Evolutionary conservation across 2,797 vertebrate species (phyloP).

Genomic region (Diceros bicornis): DNA sequence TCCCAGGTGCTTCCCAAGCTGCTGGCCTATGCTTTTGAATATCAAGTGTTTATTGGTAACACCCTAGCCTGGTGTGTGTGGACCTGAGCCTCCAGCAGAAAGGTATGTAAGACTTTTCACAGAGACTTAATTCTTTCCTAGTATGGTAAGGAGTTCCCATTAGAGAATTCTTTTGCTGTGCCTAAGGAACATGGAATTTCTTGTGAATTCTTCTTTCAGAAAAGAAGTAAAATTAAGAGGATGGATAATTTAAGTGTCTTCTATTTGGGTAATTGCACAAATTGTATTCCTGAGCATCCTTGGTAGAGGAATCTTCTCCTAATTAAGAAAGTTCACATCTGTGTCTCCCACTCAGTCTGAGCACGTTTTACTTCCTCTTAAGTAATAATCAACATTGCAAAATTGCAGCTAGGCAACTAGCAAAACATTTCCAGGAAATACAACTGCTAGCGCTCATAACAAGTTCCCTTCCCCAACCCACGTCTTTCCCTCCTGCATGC

Average conservation of each 20-base stretch:
- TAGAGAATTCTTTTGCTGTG: conserved; percentile 33
- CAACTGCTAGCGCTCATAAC: not conserved
- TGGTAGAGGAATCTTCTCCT: conserved; percentile 9
- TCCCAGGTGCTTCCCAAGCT: not conserved
- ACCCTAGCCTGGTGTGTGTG: not conserved
- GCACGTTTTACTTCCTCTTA: conserved; percentile 68
- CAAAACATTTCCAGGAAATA: conserved; percentile 48
- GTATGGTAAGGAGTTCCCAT: not conserved
- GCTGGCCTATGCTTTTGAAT: not conserved
- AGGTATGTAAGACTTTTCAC: not conserved
- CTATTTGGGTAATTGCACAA: conserved; percentile 5
- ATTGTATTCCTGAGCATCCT: not conserved
- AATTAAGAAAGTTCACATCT: conserved; percentile 49
- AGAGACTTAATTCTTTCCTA: not conserved
- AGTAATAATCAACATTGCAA: conserved; percentile 71
- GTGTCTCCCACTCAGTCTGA: conserved; percentile 48
- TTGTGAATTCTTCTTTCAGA: not conserved
- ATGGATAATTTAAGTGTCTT: not conserved
- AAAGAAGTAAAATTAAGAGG: not conserved
- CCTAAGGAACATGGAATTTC: conserved; percentile 20
- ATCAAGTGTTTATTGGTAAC: not conserved
- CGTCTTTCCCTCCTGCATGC: not conserved
- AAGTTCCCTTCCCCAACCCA: not conserved
- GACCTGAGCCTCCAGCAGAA: not conserved
- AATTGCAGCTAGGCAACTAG: conserved; percentile 56